phyloP scores from a whole-genome alignment of 2,113 vertebrate species.

The Prochilodus magdalenae region DNA sequence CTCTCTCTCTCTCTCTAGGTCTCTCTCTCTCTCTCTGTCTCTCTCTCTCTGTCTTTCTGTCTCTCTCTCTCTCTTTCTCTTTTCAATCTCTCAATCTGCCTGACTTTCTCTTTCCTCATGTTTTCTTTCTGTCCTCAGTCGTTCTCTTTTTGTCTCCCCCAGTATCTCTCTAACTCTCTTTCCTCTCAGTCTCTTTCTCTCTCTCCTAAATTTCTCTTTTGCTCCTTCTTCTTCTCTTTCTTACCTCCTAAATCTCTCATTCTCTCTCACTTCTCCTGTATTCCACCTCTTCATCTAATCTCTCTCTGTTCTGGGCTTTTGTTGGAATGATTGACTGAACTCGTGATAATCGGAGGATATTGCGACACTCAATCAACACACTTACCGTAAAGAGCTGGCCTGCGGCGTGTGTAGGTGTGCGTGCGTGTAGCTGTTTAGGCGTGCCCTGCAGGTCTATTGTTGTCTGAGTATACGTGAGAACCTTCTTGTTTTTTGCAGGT shows the following conservation, averaged over 20 bases:
- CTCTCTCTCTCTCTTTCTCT: not conserved
- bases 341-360: slow-evolving; percentile 21
- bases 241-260: not conserved
- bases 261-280: not conserved
- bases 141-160: not conserved
- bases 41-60: too few species aligned
- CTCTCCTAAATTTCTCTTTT: not conserved
- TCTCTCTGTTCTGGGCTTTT: not conserved
- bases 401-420: not conserved
- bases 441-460: slow-evolving; percentile 24
- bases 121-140: not conserved
- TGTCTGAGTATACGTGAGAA: slow-evolving; percentile 18
- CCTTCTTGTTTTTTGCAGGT: not conserved
- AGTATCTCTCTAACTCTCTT: too few species aligned
- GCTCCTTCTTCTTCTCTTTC: not conserved
- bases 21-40: too few species aligned
- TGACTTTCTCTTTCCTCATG: not conserved
- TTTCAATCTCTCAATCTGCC: not conserved
- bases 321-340: slow-evolving; percentile 31
- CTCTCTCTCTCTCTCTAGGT: too few species aligned
- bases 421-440: slow-evolving; percentile 27
- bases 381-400: not conserved
- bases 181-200: not conserved
- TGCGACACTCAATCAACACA: slow-evolving; percentile 14
- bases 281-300: not conserved